Evolutionary conservation across 1,140 invertebrate genomes (phyloP), one percentile per base, ranked within the genome.

Genomic region (Pseudomyrmex gracilis): DNA sequence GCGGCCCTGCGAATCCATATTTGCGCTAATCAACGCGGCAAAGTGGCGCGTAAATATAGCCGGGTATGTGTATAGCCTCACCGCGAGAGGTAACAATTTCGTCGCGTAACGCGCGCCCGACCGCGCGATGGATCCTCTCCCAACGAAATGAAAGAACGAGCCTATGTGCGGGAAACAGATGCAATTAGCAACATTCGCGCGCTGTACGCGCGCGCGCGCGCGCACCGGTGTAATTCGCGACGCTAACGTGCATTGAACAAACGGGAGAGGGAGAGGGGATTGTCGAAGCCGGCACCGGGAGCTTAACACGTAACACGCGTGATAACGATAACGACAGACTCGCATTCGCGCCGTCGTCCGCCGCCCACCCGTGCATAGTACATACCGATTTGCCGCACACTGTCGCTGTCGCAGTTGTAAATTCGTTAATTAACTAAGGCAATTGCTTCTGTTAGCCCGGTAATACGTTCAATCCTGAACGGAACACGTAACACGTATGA

Each of bases 401-500:
- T 67, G 67, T 66, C 84, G 87, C 80, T 86, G 84, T 85, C 70
- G 74, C 87, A 89, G 82, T 92, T 92, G 92, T 92, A 92, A 93
- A 93, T 93, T 92, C 86, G 92, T 92, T 92, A 92, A 93, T 93
- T 93, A 91, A 92, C 90, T 92, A 87, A 91, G 91, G 89, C 92
- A 92, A 93, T 93, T 92, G 92, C 91, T 89, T 82, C 86, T 90
- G 87, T 90, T 34, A 88, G 80, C 73, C 47, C 63, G 60, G 76
- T 91, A 90, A 91, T 87, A 83, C 89, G 78, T 83, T 87, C 84
- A 73, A 70, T 85, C 53, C 76, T 24, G 84, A 74, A 77, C 67
- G 34, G 34, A 78, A 63, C 58, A 68, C 49, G 63, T 22, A 83
- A 85, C 70, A 82, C 73, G 78, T 73, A 68, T 89, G 88, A 88